Conservation (phyloP, 2,113 vertebrate genomes). For the Labeo rohita region DNA sequence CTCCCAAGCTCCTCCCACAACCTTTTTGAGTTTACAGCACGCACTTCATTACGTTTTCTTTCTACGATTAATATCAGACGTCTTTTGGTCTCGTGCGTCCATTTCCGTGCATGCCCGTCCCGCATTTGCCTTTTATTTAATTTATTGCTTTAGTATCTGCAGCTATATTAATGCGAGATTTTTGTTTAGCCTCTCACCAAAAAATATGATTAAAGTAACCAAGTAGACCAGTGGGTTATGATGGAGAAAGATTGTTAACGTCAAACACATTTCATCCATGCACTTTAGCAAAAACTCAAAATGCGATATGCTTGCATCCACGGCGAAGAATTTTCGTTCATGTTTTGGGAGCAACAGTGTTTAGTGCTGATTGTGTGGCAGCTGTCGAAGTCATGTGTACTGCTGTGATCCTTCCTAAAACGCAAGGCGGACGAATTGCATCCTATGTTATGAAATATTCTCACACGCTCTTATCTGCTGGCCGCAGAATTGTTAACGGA, state of each 20-base stretch:
- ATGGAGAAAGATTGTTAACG: conserved; percentile 36
- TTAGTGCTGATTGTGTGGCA: conserved; percentile 56
- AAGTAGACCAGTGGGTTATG: conserved; percentile 35
- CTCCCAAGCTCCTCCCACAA: conserved; percentile 22
- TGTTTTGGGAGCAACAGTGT: conserved; percentile 39
- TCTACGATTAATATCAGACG: conserved; percentile 23
- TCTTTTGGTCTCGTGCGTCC: conserved; percentile 61
- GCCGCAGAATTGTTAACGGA: background rate
- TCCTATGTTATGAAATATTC: background rate
- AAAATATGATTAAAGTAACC: conserved; percentile 3
- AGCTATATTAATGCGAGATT: conserved; percentile 62
- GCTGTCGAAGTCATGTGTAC: conserved; percentile 61
- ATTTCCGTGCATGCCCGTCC: conserved; percentile 66
- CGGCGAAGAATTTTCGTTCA: conserved; percentile 24
- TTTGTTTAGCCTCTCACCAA: conserved; percentile 21
- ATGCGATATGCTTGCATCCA: background rate
- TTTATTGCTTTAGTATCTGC: conserved; percentile 77
- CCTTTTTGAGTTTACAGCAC: conserved; percentile 29
- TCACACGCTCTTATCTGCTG: background rate
- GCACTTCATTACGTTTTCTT: background rate
- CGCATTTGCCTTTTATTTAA: conserved; percentile 77
- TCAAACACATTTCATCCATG: conserved; percentile 45
- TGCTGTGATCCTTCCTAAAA: conserved; percentile 45
- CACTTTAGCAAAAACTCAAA: conserved; percentile 48
- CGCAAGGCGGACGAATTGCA: background rate